Percentiles rank a stretch among this genome's conserved stretches.
Conservation (phyloP, 2,113 vertebrate genomes). For the Arvicanthis niloticus region DNA sequence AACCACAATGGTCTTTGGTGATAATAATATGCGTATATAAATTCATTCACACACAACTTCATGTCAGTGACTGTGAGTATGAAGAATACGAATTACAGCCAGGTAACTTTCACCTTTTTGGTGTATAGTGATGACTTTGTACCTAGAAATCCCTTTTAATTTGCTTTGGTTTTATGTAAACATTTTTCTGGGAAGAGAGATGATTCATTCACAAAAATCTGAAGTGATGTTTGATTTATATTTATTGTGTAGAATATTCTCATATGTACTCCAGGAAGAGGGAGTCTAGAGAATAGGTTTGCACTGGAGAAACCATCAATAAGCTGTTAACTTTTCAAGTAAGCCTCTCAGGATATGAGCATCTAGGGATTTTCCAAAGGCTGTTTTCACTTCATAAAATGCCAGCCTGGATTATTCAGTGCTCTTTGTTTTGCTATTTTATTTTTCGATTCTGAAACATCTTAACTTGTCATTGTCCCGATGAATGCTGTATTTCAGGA, state of each 20-base stretch:
- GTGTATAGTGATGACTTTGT: neutral
- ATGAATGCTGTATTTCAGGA: conserved; percentile 8
- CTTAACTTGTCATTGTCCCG: neutral
- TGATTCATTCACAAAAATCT: conserved; percentile 36
- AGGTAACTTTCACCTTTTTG: conserved; percentile 18
- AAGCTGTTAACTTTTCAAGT: conserved; percentile 60
- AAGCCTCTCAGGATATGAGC: conserved; percentile 63
- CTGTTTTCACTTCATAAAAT: conserved; percentile 84
- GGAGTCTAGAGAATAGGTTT: conserved; percentile 64
- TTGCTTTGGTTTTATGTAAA: neutral
- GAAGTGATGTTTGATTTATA: neutral
- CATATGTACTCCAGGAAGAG: conserved; percentile 4
- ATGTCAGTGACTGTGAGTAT: neutral
- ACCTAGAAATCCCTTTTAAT: neutral
- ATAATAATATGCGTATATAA: conserved; percentile 18
- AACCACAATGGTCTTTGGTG: neutral
- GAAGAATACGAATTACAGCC: neutral
- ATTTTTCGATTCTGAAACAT: conserved; percentile 54
- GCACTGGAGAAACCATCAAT: conserved; percentile 58
- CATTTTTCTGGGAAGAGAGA: neutral
- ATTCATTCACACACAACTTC: neutral
- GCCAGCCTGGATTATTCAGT: conserved; percentile 72
- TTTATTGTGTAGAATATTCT: neutral
- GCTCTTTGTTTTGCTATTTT: conserved; percentile 57
- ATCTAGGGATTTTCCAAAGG: conserved; percentile 67